A percentile compares a stretch with the other conserved stretches of the same genome.
These are phyloP conservation scores for Drosophila eohydei DNA, from an alignment of 2,888 invertebrate genomes.

Conservation along the genomic window DNA sequence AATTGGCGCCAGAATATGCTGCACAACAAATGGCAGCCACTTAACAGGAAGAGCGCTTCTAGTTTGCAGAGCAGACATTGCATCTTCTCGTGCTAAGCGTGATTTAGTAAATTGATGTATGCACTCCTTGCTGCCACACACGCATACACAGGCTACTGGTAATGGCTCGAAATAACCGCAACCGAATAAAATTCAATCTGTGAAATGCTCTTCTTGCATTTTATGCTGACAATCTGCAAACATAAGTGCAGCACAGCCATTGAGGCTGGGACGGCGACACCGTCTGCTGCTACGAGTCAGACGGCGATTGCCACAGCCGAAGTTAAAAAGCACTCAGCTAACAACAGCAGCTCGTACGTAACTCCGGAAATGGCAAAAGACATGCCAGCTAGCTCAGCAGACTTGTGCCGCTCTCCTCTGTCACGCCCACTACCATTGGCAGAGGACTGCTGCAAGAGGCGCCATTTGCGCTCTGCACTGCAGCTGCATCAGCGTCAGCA, in stretches of 20 bases:
- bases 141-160: conserved; percentile 20
- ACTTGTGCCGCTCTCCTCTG: conserved; percentile 5
- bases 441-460: conserved; percentile 17
- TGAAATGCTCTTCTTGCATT: conserved; percentile 69
- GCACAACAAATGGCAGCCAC: conserved; percentile 63
- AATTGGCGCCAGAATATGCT: conserved; percentile 40
- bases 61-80: conserved; percentile 30
- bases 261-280: conserved; percentile 29
- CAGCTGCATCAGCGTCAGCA: conserved; percentile 2
- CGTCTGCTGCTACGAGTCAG: conserved; percentile 1
- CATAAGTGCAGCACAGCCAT: conserved; percentile 62
- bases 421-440: conserved; percentile 7
- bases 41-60: conserved; percentile 43
- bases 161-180: conserved; percentile 68
- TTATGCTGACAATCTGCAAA: conserved; percentile 73
- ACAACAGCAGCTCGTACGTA: conserved; percentile 60
- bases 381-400: conserved; percentile 45
- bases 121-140: conserved; percentile 26
- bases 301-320: conserved; percentile 34
- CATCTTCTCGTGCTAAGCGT: conserved; percentile 52
- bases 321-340: conserved; percentile 76
- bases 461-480: conserved; percentile 55
- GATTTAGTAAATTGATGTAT: conserved; percentile 71
- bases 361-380: conserved; percentile 70
- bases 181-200: conserved; percentile 77